Percentiles rank a stretch among this genome's conserved stretches.
phyloP scores from a whole-genome alignment of 2,797 vertebrate genomes.

The Notolepis coatsorum region DNA sequence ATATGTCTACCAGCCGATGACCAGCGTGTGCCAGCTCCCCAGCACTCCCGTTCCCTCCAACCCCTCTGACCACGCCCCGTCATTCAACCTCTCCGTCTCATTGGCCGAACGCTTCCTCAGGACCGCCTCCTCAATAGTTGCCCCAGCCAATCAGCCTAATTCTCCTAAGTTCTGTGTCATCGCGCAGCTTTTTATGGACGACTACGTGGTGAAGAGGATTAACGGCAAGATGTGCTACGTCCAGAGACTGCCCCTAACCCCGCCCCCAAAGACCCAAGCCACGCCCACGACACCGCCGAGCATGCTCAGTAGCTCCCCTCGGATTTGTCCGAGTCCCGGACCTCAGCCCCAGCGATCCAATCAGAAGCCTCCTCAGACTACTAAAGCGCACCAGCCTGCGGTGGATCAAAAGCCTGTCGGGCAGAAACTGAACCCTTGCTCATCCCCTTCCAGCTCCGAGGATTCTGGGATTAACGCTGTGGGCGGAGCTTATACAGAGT shows the following conservation, averaged over 20 bases:
- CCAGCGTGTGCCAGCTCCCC: slow-evolving; percentile 88
- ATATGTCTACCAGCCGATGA: slow-evolving; percentile 93
- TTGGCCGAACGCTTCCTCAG: slow-evolving; percentile 88
- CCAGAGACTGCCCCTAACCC: slow-evolving; percentile 77
- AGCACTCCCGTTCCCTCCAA: slow-evolving; percentile 85
- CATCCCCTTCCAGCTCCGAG: slow-evolving; percentile 89
- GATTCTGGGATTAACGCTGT: slow-evolving; percentile 91
- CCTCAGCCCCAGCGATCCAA: slow-evolving; percentile 3
- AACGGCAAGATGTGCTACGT: slow-evolving; percentile 93
- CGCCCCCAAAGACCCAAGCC: slow-evolving; percentile 23
- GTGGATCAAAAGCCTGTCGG: slow-evolving; percentile 67
- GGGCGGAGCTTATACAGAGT: slow-evolving; percentile 87
- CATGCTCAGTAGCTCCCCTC: slow-evolving; percentile 11
- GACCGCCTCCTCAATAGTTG: slow-evolving; percentile 83
- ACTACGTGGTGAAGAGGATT: slow-evolving; percentile 90
- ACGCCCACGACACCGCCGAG: not conserved
- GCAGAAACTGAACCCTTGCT: slow-evolving; percentile 88
- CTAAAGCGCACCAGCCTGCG: slow-evolving; percentile 14
- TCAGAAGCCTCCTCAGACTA: slow-evolving; percentile 10
- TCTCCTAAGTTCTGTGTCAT: slow-evolving; percentile 87
- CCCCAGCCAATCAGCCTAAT: slow-evolving; percentile 82
- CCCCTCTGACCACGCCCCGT: slow-evolving; percentile 79
- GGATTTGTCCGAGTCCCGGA: not conserved
- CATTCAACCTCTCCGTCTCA: slow-evolving; percentile 85
- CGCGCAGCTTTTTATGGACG: slow-evolving; percentile 89